Percentiles rank a stretch among this genome's conserved stretches.
Conservation (phyloP, 2,888 invertebrate genomes). For the Liodrosophila aerea region DNA sequence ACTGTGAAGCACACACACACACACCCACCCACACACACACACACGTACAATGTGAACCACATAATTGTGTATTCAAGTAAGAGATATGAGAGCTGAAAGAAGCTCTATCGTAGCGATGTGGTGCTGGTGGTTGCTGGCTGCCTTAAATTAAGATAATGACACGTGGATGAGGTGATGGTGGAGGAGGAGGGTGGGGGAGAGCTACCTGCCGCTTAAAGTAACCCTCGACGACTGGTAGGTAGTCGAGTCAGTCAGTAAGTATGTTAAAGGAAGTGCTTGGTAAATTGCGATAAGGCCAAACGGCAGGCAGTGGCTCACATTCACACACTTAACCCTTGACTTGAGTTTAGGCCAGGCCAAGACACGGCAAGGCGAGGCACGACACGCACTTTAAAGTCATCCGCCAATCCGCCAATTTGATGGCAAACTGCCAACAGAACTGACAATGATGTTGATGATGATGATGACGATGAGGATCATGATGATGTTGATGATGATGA, state of each 20-base stretch:
- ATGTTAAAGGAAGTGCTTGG: conserved; percentile 58
- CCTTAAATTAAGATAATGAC: conserved; percentile 75
- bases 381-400: conserved; percentile 64
- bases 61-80: conserved; percentile 75
- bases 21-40: conserved; percentile 16
- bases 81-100: conserved; percentile 68
- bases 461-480: conserved; percentile 50
- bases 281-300: conserved; percentile 69
- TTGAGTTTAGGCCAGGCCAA: conserved; percentile 1
- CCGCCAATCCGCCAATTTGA: conserved; percentile 58
- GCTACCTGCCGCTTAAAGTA: conserved; percentile 39
- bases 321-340: conserved; percentile 50
- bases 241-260: conserved; percentile 19
- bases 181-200: conserved; percentile 14
- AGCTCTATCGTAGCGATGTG: conserved; percentile 50
- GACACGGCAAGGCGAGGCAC: background rate
- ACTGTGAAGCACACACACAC: conserved; percentile 10
- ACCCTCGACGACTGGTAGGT: conserved; percentile 8
- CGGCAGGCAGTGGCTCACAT: conserved; percentile 53
- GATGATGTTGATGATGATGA: conserved; percentile 44
- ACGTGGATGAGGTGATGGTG: conserved; percentile 55
- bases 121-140: conserved; percentile 30
- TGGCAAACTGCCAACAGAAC: conserved; percentile 63
- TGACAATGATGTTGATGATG: conserved; percentile 52
- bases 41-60: conserved; percentile 35